These are phyloP conservation scores for Platyrinchus mystaceus DNA, from an alignment of 2,797 vertebrate species.

Conservation along the genomic window DNA sequence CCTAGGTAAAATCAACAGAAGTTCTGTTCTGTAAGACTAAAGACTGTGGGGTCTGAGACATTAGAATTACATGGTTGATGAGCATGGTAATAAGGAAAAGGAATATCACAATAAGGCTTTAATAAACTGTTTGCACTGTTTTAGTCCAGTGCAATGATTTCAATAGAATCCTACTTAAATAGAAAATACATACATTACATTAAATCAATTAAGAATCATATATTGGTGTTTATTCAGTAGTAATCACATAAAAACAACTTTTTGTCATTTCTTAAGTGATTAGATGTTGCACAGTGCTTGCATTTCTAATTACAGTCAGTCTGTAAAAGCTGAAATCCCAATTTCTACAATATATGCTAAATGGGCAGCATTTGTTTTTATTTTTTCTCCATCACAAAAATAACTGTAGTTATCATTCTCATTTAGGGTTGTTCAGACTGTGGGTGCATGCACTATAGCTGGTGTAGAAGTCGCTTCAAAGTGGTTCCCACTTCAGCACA, in stretches of 20 bases:
- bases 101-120: constrained; percentile 29
- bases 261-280: constrained; percentile 47
- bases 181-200: constrained; percentile 1
- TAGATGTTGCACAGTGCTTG: constrained; percentile 20
- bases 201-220: constrained; percentile 48
- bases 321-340: constrained; percentile 37
- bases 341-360: not conserved
- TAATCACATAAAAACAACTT: constrained; percentile 42
- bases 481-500: not conserved
- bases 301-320: constrained; percentile 58
- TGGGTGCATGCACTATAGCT: not conserved
- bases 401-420: constrained; percentile 15
- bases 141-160: not conserved
- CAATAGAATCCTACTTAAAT: not conserved
- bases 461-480: not conserved
- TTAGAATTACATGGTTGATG: constrained; percentile 32
- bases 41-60: not conserved
- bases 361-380: constrained; percentile 19
- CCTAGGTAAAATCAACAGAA: not conserved
- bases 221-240: constrained; percentile 34
- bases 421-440: not conserved
- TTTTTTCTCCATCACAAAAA: not conserved
- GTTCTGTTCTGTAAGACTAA: constrained; percentile 3
- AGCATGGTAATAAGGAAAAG: constrained; percentile 9
- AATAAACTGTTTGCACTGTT: constrained; percentile 17